Evolutionary conservation across 2,113 vertebrate genomes (phyloP), one percentile per base, ranked within the genome.

Genomic region (Pygoscelis antarcticus): DNA sequence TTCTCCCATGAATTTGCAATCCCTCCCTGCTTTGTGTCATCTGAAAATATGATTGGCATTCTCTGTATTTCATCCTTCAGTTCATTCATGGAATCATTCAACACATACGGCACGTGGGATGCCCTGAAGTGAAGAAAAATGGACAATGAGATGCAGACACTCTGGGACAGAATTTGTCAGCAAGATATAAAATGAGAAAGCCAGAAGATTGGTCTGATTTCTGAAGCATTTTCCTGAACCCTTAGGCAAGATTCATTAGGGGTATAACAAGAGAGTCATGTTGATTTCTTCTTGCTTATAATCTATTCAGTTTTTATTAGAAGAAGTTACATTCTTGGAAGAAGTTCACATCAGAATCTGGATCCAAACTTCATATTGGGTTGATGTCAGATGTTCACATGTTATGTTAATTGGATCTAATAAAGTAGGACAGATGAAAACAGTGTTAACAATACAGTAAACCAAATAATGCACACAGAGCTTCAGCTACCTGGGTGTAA

Each of bases 61-160:
- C 36, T 81, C 49, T 62, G 11, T 83, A 68, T 75, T 77, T 76
- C 54, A 58, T 89, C 29, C 17, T 75, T 87, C 6, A 38, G 55
- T 66, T 95, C 49, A 78, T 90, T 96, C 65, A 85, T 49, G 32
- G 22, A 75, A 87, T 94, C 81, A 80, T 89, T 95, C 76, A 87
- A 77, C 40, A 87, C 30, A 68, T 51, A 62, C 1, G 4, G 27
- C 65, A 90, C 0, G 0, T 72, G n/a, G 57, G 38, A 89, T 90
- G 47, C 51, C 61, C 58, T 86, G 47, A 87, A 92, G 65, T 72
- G 34, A 93, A 68, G 23, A 51, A 95, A 75, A 91, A 85, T 77
- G 44, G 55, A 80, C 62, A 75, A 34, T 80, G 44, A 92, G 47
- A 83, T 83, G 49, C 44, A 77, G 36, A 83, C 44, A 46, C n/a